These are phyloP conservation scores for Trididemnum nubilum DNA, from an alignment of 23 tunicate species.

Conservation along the genomic window DNA sequence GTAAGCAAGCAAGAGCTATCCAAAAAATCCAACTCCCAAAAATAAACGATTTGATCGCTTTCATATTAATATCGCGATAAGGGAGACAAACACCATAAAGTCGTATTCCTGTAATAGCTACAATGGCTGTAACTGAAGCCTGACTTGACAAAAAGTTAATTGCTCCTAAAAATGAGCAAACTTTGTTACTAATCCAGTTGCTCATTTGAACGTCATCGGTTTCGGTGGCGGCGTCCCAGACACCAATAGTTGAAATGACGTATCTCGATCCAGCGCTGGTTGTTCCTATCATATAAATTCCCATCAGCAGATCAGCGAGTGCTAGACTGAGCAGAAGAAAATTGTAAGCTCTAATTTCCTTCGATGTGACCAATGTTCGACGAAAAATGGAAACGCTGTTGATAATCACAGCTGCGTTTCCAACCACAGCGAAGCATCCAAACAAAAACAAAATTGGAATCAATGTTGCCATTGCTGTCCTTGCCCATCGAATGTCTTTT, in stretches of 20 bases:
- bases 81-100: slow-evolving; percentile 11
- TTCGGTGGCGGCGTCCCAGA: neutral
- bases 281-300: slow-evolving; percentile 2
- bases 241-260: neutral
- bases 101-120: slow-evolving; percentile 15
- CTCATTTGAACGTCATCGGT: neutral
- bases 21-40: slow-evolving; percentile 21
- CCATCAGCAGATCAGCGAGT: slow-evolving; percentile 17
- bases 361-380: neutral
- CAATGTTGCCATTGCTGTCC: neutral
- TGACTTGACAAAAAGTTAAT: slow-evolving; percentile 37
- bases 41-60: neutral
- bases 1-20: neutral
- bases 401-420: slow-evolving; percentile 9
- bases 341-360: slow-evolving; percentile 29
- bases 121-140: slow-evolving; percentile 18
- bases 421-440: slow-evolving; percentile 3
- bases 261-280: neutral
- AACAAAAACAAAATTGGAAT: neutral
- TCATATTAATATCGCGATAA: neutral
- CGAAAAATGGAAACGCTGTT: neutral
- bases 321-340: slow-evolving; percentile 7
- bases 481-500: neutral
- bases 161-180: neutral
- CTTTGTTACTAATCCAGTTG: neutral